Evolutionary conservation across 2,797 vertebrate genomes (phyloP), one percentile per base, ranked within the genome.

Genomic region (Phalloptychus januarius): DNA sequence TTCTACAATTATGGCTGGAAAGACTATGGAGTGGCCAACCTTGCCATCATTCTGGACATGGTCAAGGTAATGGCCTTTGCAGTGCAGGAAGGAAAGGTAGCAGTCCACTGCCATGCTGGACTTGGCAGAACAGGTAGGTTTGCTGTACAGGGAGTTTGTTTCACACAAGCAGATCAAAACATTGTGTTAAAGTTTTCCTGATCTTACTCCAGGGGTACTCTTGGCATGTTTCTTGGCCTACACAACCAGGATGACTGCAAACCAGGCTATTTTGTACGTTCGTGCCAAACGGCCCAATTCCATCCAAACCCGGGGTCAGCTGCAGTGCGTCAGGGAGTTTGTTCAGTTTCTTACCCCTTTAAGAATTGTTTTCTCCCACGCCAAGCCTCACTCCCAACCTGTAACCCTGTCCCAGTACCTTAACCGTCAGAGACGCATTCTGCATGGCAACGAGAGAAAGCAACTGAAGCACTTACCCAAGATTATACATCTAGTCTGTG

Each of bases 1-100:
- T 99, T 97, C 95, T 99, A 99, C 93, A 99, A 99, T 92, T 99
- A 98, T 78, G 97, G 97, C 75, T 99, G 98, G 98, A 97, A 95
- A 84, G 98, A 99, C 93, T 99, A 99, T 8, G 97, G 97, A 20
- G 97, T 98, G 84, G 96, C 97, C 0, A 98, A 95, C 77, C 97
- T 99, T 77, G 96, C 96, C 0, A 92, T 95, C 2, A 93, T 99
- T 78, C 94, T 99, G 74, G 98, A 99, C 83, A 98, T 99, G 95
- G 96, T 99, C 72, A 99, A 99, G 85, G 98, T 99, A 81, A 97
- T 98, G 97, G 94, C 96, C 28, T 99, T 99, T 23, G 96, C 98
- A 10, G 91, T 98, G 82, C 97, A 98, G 91, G 98, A 99, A 87
- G 98, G 98, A 48, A 99, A 97, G 90, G 93, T 98, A 45, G 97